Evolutionary conservation across 2,888 invertebrate species (phyloP).

Genomic region (Lordiphosa andalusiaca): DNA sequence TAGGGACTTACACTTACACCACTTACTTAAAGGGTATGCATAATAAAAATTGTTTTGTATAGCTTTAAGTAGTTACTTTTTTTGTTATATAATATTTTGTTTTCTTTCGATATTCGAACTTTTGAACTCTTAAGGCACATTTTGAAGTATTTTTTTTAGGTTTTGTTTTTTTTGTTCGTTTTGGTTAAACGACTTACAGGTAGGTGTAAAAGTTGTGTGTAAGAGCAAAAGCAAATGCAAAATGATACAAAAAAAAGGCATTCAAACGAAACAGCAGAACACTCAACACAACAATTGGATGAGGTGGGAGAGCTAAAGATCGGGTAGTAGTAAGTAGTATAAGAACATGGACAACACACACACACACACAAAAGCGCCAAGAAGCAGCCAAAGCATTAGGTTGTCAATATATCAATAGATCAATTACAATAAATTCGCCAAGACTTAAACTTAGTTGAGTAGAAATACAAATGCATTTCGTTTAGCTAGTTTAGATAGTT

Average conservation of each 20-base stretch:
- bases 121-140: conserved; percentile 72
- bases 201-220: conserved; percentile 22
- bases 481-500: conserved; percentile 23
- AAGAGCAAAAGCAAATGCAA: conserved; percentile 23
- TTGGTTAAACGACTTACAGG: conserved; percentile 45
- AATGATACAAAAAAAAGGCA: conserved; percentile 10
- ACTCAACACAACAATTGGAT: conserved; percentile 18
- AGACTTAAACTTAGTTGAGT: conserved; percentile 47
- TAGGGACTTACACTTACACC: conserved; percentile 16
- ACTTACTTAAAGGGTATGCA: too few species aligned
- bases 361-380: conserved; percentile 31
- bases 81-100: conserved; percentile 12
- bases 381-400: conserved; percentile 42
- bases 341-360: conserved; percentile 37
- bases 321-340: not conserved
- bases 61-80: conserved; percentile 17
- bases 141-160: conserved; percentile 45
- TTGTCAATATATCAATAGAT: conserved; percentile 20
- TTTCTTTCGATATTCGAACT: conserved; percentile 21
- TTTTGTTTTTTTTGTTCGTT: too few species aligned
- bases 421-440: conserved; percentile 71
- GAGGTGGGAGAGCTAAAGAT: not conserved
- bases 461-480: conserved; percentile 46
- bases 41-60: too few species aligned
- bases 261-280: conserved; percentile 7